Percentiles rank a stretch among this genome's conserved stretches.
Conservation (phyloP, 2,113 vertebrate species). For the Macaca nemestrina region DNA sequence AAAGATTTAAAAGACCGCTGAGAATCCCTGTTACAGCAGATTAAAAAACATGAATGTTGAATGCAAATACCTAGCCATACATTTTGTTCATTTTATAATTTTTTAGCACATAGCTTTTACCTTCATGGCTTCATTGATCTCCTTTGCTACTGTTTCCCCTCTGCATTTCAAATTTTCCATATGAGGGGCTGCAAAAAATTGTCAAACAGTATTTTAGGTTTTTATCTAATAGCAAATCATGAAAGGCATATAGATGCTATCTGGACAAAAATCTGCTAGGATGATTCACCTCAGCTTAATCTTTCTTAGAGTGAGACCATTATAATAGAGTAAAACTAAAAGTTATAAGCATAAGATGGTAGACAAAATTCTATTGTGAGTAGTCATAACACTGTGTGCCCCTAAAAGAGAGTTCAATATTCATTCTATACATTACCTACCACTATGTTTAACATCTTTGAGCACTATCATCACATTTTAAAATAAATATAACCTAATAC, state of each 20-base stretch:
- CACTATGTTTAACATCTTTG: background rate
- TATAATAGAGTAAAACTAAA: background rate
- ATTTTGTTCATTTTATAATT: background rate
- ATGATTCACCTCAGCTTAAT: background rate
- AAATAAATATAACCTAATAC: background rate
- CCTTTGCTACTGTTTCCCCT: constrained; percentile 82
- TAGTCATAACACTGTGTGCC: background rate
- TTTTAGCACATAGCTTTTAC: constrained; percentile 79
- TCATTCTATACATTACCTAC: background rate
- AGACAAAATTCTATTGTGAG: background rate
- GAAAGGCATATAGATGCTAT: background rate
- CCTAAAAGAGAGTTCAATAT: background rate
- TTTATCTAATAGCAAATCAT: background rate
- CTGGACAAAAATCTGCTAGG: background rate
- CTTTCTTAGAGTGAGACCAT: background rate
- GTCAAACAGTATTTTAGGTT: constrained; percentile 33
- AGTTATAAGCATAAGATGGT: background rate
- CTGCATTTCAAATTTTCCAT: constrained; percentile 84
- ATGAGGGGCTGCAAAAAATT: constrained; percentile 76
- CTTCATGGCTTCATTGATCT: constrained; percentile 89
- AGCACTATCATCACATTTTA: background rate
- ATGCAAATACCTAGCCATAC: background rate
- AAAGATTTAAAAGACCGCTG: background rate
- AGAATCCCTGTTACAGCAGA: background rate
- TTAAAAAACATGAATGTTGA: background rate